Evolutionary conservation across 2,113 vertebrate genomes (phyloP), one percentile per base, ranked within the genome.

Genomic region (Sceloporus tristichus): DNA sequence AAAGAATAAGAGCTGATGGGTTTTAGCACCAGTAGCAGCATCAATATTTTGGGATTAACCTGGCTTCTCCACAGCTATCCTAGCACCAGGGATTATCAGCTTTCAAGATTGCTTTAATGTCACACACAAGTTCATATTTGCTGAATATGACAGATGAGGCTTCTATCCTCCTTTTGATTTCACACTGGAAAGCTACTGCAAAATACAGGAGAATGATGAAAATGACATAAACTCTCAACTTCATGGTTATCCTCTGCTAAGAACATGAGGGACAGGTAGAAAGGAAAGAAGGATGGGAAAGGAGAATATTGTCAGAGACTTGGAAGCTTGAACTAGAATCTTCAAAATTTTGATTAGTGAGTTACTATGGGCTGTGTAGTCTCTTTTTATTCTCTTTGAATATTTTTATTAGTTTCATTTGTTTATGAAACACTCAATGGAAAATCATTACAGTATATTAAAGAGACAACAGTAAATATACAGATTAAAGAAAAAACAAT

Each of bases 31-130:
- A 90, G 79, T 87, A 89, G 92, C 89, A 79, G 76, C 80, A 89
- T 85, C 1, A 23, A 89, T 84, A 81, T 95, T 89, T 90, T 89
- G 92, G 88, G 91, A 93, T 96, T 93, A 93, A 90, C 5, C 18
- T 88, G 91, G 27, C 73, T 94, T 93, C 92, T 94, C 91, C 66
- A 48, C 65, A 91, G 88, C 74, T 40, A 87, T 53, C 27, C 0
- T 85, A 85, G 76, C 87, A 77, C 23, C 74, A 68, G 62, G 79
- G 92, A 93, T 94, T 95, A 94, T 91, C 89, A 94, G 87, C 18
- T 94, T 96, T 88, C 90, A 94, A 95, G 88, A 85, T 88, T 68
- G 89, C 81, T 94, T 93, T 91, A 93, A 88, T 91, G 90, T 93
- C 92, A 92, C 34, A 89, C 83, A 89, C 83, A 93, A 92, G 88